Conservation (phyloP, 2,888 invertebrate genomes). For the Perizoma affinitatum region DNA sequence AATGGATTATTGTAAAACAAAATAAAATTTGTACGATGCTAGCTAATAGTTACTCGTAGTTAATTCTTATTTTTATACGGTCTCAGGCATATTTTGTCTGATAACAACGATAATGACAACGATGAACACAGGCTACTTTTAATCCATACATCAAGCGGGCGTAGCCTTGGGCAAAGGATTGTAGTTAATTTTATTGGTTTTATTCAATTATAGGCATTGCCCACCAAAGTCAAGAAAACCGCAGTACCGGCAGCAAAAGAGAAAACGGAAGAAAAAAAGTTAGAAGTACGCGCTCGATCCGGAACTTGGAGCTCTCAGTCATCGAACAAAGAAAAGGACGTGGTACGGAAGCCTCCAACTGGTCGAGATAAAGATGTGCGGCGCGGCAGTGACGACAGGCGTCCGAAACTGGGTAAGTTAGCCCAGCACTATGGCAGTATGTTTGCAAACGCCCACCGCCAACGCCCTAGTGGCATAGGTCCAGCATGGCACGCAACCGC, state of each 20-base stretch:
- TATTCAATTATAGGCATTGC: conserved; percentile 42
- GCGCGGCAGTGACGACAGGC: conserved; percentile 64
- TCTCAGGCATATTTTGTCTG: too few relatives aligned
- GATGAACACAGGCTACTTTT: too few relatives aligned
- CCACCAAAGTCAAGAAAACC: conserved; percentile 37
- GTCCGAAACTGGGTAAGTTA: conserved; percentile 69
- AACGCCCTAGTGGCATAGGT: conserved; percentile 41
- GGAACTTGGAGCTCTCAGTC: conserved; percentile 84
- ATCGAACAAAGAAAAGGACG: conserved; percentile 56
- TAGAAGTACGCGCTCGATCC: conserved; percentile 81
- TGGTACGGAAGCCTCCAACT: conserved; percentile 43
- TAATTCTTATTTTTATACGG: too few relatives aligned
- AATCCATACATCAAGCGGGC: too few relatives aligned
- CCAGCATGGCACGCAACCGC: conserved; percentile 42
- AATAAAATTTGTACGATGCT: too few relatives aligned
- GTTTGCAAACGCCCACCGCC: conserved; percentile 14
- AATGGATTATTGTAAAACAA: too few relatives aligned
- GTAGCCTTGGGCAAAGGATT: too few relatives aligned
- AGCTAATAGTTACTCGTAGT: too few relatives aligned
- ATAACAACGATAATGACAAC: too few relatives aligned
- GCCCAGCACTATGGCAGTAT: conserved; percentile 27
- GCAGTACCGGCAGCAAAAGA: conserved; percentile 14
- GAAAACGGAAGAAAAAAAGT: conserved; percentile 30
- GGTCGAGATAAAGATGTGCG: conserved; percentile 64
- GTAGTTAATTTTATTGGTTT: too few relatives aligned